Conservation (phyloP, 2,888 invertebrate species). For the Actias luna region DNA sequence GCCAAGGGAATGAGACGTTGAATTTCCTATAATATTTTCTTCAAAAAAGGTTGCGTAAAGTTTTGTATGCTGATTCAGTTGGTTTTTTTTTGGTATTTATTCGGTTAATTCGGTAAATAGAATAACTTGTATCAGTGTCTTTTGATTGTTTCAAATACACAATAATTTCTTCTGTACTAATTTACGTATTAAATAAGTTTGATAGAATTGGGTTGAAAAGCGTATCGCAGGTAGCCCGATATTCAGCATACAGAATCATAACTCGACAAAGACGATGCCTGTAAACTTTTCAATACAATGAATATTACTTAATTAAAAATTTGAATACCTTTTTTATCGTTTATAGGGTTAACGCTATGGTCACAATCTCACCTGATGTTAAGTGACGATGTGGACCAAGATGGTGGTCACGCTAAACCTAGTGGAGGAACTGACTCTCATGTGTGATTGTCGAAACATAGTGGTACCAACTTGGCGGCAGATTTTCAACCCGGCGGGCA, state of each 20-base stretch:
- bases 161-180: background rate
- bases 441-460: too few species aligned
- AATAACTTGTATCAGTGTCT: background rate
- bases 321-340: too few species aligned
- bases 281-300: background rate
- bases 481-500: too few species aligned
- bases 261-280: background rate
- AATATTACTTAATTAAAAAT: too few species aligned
- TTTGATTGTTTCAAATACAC: background rate
- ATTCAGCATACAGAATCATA: background rate
- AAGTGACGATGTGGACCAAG: too few species aligned
- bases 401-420: too few species aligned
- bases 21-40: constrained; percentile 48
- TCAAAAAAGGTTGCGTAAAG: constrained; percentile 44
- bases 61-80: constrained; percentile 57
- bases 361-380: too few species aligned
- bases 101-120: too few species aligned
- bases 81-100: background rate
- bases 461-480: too few species aligned
- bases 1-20: constrained; percentile 54
- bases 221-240: background rate
- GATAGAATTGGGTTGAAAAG: background rate
- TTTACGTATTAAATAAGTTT: background rate
- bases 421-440: too few species aligned
- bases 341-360: too few species aligned